Base-by-base conservation (phyloP, 2,113 vertebrate species). In the Lates calcarifer region DNA sequence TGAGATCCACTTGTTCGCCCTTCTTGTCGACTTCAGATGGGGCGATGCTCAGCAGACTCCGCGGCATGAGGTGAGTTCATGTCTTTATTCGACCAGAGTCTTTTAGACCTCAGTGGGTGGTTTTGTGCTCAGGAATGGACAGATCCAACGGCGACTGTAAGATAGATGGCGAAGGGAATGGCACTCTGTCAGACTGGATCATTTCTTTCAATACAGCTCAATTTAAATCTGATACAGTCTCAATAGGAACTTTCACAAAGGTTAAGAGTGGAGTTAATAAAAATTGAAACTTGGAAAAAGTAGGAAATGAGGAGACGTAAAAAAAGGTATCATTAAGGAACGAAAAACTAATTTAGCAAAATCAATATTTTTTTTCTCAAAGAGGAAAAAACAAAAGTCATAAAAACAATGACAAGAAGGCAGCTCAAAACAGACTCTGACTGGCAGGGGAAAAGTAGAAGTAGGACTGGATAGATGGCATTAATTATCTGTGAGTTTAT, bases 21-120 rank as follows among this genome's bases (percentile, higher is more conserved):
- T 58, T 24, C 15, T 31, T 18, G 20, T 17, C 13, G 26, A 72
- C 76, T 47, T 56, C 45, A 56, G 33, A 12, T 61, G 67, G 41
- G 8, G 26, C 39, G 24, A 65, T 55, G 47, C 20, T 69, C 57
- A 10, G 29, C 45, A 20, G 51, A 53, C 67, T 58, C 53, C 33
- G 45, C 37, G 64, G 56, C 29, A 31, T 26, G 64, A 66, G 68
- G 90, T 86, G 79, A 79, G 76, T 88, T 58, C 37, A 60, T 14
- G 37, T 77, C 58, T 33, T 47, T 55, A 31, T 41, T 65, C 43
- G 6, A 14, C n/a, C 17, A 22, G 13, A 43, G 20, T 29, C 39
- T 61, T 39, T 70, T 31, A 58, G 41, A 73, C 29, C 47, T 29
- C 57, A 43, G 45, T 55, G 37, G 43, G 43, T 12, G 45, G 17